Evolutionary conservation across 2,797 vertebrate species (phyloP), one percentile per base, ranked within the genome.

Genomic region (Gymnothorax javanicus): DNA sequence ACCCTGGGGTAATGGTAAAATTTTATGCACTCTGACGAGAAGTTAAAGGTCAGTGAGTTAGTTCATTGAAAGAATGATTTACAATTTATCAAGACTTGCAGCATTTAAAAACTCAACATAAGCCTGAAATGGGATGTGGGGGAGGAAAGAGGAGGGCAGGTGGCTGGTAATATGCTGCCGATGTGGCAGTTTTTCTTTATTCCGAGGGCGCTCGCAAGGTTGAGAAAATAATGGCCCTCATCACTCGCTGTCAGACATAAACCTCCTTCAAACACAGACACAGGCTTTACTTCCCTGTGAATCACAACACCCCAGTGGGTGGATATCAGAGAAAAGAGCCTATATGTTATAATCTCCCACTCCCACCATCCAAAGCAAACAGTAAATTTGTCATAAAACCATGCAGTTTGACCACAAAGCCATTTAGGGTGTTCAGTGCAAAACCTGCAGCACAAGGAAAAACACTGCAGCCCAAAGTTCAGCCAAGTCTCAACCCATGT

Each of bases 61-160:
- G 67, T 75, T 85, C 67, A 57, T 85, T 75, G 84, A 85, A 85
- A 52, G 84, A 85, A 85, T 75, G 67, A 85, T 54, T 85, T 73
- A 85, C 84, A 85, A 75, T 85, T 85, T 85, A 69, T 85, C 84
- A 85, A 73, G 67, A 85, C 69, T 85, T 58, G 33, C 64, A 85
- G 67, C 56, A 73, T 85, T 23, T 85, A 67, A 71, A 73, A 58
- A 57, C 27, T 57, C 69, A 75, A 25, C 52, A 69, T 20, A 67
- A 75, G 84, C 11, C 9, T 60, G 54, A 85, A 71, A 85, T 17
- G 20, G 62, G 52, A 27, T 62, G 60, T 17, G 60, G 4, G 60
- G 15, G 11, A 13, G 60, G 15, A 13, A 62, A 62, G 60, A 4
- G 60, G 60, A 20, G 15, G 60, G 60, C 60, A 62, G 27, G 67